Evolutionary conservation across 2,888 invertebrate genomes (phyloP).

Genomic region (Tipula confusa): DNA sequence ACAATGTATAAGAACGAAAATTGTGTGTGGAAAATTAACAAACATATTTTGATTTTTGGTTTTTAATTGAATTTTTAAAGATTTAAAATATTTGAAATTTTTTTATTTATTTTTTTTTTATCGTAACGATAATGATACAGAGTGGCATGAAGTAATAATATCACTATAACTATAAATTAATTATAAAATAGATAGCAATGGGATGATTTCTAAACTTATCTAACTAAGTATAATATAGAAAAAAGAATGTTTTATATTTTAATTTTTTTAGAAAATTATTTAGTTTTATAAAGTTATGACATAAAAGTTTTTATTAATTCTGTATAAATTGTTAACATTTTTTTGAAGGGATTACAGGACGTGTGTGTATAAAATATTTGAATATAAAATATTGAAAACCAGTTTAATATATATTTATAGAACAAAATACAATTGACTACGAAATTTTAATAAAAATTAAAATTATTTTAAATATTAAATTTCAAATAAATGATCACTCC

Average conservation of each 20-base stretch:
- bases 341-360: no score
- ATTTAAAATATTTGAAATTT: not conserved
- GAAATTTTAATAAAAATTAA: no score
- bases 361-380: no score
- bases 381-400: no score
- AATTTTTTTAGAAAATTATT: not conserved
- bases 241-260: not conserved
- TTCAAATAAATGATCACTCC: no score
- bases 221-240: not conserved
- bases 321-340: no score
- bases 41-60: not conserved
- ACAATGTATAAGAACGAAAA: not conserved
- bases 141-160: constrained; percentile 3
- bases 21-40: not conserved
- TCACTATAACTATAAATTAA: not conserved
- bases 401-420: no score
- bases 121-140: constrained; percentile 16
- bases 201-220: not conserved
- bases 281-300: not conserved
- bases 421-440: no score
- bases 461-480: no score
- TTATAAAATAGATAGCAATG: not conserved
- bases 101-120: not conserved
- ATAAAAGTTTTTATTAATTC: not conserved
- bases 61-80: not conserved